Evolutionary conservation across 1,140 invertebrate genomes (phyloP), one percentile per base, ranked within the genome.

Genomic region (Drosophila ananassae): DNA sequence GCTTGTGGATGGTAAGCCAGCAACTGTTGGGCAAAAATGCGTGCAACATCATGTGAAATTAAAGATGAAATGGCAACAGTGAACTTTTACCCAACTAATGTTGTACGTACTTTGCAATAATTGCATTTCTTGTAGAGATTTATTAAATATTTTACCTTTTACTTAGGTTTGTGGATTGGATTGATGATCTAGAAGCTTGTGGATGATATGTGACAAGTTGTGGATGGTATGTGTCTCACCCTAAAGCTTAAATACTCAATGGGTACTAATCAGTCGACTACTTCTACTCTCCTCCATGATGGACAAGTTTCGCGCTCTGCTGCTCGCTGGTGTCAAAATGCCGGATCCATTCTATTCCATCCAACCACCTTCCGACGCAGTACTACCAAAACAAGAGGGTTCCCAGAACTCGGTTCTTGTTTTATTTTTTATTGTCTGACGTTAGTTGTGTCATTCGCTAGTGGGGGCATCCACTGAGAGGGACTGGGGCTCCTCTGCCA

Each of bases 241-340:
- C 17, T 17, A 17, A 17, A 17, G 17, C 17, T 17, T 13, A 6
- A 28, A 10, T 47, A n/a, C 7, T 46, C 17, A 57, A 12, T 34
- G 59, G 53, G 71, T 75, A 52, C 46, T 8, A 24, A 8, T 0
- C 0, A 12, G 8, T 53, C 32, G 57, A 21, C 8, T 17, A 13
- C 8, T 4, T 10, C 2, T 7, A 3, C 9, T 22, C 22, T 47
- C 39, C 7, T 8, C n/a, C 4, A 17, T 30, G n/a, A 17, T 37
- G 32, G 21, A 30, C 53, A 57, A 39, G 72, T 57, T 74, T 63
- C 46, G 51, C 71, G 72, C 52, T 75, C 50, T 28, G 72, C 53
- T 75, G 72, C 52, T 34, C 61, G 54, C 72, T 34, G 53, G 71
- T 75, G 72, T 75, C 72, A 75, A 64, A 75, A 75, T 75, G 61